Base-by-base conservation (phyloP, 2,888 invertebrate species). In the Lepidocyrtoides sp. region DNA sequence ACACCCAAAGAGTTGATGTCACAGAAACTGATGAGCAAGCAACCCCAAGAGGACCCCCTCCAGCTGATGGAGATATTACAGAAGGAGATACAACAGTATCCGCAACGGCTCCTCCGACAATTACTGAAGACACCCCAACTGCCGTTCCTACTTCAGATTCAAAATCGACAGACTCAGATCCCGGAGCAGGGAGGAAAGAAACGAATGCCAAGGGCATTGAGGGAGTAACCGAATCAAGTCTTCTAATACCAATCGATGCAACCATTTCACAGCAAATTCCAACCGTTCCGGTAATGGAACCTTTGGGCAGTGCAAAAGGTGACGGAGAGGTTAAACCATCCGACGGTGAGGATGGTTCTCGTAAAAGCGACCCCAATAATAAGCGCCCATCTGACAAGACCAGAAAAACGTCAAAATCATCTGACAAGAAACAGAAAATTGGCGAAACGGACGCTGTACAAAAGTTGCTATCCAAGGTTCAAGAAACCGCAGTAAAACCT, bases 381-480 rank as follows among this genome's bases (percentile, higher is more conserved):
- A 36, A 36, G 36, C 2, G 36, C 10, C 51, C 26, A 32, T 5
- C 29, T 23, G 4, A 3, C 26, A 63, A 23, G 23, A n/a, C 66
- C n/a, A n/a, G 32, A n/a, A 63, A 14, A 63, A 8, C 7, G 20
- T 72, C 72, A 3, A 72, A 72, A 44, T 20, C 41, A 3, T 72
- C 72, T 12, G 14, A n/a, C n/a, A 77, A 77, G 32, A 51, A 84
- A 26, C 17, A 44, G 20, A 54, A 69, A 84, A 41, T 54, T 7
- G 84, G 72, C 44, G 87, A 60, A 14, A 20, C 77, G 2, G 8
- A 29, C 0, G 63, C 63, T 5, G 77, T 77, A 7, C 60, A 79
- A 63, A 87, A 79, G 36, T 44, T 86, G 17, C n/a, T 86, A 0
- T 63, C 77, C 0, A 77, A 87, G 26, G 87, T 87, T 8, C 77